phyloP scores from a whole-genome alignment of 2,797 vertebrate species.

The Lerista edwardsae region DNA sequence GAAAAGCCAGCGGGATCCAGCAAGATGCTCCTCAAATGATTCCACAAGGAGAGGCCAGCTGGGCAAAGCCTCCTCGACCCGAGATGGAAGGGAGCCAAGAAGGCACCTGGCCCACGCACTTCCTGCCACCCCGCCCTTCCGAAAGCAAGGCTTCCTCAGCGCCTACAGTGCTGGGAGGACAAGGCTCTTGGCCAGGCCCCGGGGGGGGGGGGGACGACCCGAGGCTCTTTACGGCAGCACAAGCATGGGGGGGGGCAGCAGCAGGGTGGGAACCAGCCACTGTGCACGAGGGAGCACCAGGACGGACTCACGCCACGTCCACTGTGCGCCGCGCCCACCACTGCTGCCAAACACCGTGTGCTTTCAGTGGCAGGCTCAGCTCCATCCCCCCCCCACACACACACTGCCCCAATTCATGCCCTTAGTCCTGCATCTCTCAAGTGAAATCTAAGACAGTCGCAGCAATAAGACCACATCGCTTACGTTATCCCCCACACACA shows the following conservation, averaged over 20 bases:
- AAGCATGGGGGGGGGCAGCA: not conserved
- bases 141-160: not conserved
- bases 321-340: not conserved
- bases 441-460: not conserved
- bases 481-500: too few species aligned
- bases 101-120: not conserved
- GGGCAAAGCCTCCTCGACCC: not conserved
- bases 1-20: too few species aligned
- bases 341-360: not conserved
- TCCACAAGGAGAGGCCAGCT: not conserved
- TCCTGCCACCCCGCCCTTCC: not conserved
- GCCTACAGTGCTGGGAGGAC: not conserved
- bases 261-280: too few species aligned
- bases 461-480: not conserved
- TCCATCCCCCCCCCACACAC: too few species aligned
- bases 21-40: too few species aligned
- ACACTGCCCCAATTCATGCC: too few species aligned
- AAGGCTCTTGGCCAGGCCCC: not conserved
- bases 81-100: not conserved
- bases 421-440: not conserved
- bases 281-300: not conserved
- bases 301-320: not conserved
- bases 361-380: not conserved
- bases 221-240: too few species aligned
- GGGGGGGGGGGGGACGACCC: too few species aligned